Percentiles rank a stretch among this genome's conserved stretches.
Conservation (phyloP, 2,113 vertebrate genomes). For the Platanista minor region DNA sequence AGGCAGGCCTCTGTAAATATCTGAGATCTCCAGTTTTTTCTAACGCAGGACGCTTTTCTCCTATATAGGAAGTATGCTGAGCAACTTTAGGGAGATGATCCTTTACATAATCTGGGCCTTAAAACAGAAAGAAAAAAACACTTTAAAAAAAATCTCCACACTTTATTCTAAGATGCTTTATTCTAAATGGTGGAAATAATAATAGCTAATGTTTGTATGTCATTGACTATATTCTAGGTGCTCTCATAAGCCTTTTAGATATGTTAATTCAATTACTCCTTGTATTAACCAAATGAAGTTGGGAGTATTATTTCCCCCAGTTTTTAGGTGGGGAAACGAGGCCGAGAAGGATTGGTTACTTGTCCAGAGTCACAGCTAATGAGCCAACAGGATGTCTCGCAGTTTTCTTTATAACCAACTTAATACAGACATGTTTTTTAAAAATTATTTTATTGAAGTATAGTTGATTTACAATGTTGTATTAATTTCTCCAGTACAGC, state of each 20-base stretch:
- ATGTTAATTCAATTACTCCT: neutral
- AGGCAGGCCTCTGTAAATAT: constrained; percentile 78
- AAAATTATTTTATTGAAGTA: neutral
- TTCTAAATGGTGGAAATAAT: neutral
- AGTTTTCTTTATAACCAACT: neutral
- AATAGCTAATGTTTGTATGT: neutral
- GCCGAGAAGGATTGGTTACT: neutral
- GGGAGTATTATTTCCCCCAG: neutral
- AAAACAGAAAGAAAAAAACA: neutral
- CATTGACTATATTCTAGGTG: neutral
- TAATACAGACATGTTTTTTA: neutral
- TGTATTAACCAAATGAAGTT: neutral
- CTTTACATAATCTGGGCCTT: constrained; percentile 82
- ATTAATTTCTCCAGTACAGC: neutral
- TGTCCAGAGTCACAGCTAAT: neutral
- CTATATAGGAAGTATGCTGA: constrained; percentile 71
- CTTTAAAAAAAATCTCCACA: too few species aligned
- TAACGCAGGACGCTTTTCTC: constrained; percentile 57
- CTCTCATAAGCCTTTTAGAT: neutral
- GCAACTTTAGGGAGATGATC: constrained; percentile 79
- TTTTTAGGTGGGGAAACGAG: neutral
- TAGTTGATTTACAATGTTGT: neutral
- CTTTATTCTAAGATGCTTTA: neutral
- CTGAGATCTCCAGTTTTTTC: constrained; percentile 78
- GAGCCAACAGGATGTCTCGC: neutral